phyloP scores from a whole-genome alignment of 92 coral and sea anemone genomes.

The Ricordea florida region DNA sequence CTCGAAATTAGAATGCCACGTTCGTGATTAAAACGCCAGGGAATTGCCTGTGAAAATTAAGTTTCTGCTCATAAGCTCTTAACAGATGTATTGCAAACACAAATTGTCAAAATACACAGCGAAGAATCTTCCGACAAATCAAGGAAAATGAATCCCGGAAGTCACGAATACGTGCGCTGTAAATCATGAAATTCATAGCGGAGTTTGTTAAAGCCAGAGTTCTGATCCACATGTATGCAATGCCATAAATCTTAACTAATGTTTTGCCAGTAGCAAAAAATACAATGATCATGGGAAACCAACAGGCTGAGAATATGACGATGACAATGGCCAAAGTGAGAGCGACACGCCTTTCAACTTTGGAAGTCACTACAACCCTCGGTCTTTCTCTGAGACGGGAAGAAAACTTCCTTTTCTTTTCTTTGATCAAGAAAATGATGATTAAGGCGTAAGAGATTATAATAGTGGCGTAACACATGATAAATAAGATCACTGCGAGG shows the following conservation, averaged over 20 bases:
- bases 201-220: slow-evolving; percentile 48
- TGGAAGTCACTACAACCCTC: background rate
- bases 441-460: too few relatives aligned
- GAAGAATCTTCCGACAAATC: slow-evolving; percentile 19
- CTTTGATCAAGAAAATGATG: slow-evolving; percentile 5
- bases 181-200: slow-evolving; percentile 55
- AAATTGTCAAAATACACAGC: too few relatives aligned
- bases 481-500: background rate
- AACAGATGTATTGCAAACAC: too few relatives aligned
- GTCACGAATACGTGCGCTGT: slow-evolving; percentile 42
- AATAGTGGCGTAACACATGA: background rate
- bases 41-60: too few relatives aligned
- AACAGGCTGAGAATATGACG: slow-evolving; percentile 21
- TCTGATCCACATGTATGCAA: slow-evolving; percentile 65
- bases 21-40: too few relatives aligned
- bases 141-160: slow-evolving; percentile 27
- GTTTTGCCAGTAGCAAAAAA: slow-evolving; percentile 33
- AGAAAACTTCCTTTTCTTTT: background rate
- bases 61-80: too few relatives aligned
- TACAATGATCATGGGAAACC: slow-evolving; percentile 39
- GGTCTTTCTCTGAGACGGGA: background rate
- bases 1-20: too few relatives aligned
- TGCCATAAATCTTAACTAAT: slow-evolving; percentile 35
- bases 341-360: slow-evolving; percentile 46
- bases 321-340: slow-evolving; percentile 43